These are phyloP conservation scores for Crenichthys baileyi DNA, from an alignment of 2,797 vertebrate genomes.

Conservation along the genomic window DNA sequence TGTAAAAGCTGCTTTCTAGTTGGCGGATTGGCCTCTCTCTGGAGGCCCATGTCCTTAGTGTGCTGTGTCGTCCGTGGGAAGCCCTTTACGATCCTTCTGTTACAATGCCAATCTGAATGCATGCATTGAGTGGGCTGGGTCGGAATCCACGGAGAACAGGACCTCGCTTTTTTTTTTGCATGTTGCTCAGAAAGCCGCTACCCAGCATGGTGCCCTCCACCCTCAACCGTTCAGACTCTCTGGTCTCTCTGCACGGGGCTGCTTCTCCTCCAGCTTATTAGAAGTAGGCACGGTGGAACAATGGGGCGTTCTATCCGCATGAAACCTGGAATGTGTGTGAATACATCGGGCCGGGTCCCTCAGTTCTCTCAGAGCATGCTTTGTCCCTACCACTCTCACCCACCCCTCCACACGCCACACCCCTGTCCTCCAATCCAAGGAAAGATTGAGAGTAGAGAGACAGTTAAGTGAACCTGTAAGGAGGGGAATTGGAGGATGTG, in stretches of 20 bases:
- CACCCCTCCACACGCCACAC: conserved; percentile 1
- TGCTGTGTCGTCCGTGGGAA: conserved; percentile 67
- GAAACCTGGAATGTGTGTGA: conserved; percentile 82
- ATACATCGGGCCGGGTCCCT: conserved; percentile 75
- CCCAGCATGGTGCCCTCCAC: conserved; percentile 61
- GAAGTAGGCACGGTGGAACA: conserved; percentile 76
- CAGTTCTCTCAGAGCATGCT: conserved; percentile 71
- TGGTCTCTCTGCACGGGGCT: conserved; percentile 38
- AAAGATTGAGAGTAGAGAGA: conserved; percentile 27
- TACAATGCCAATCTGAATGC: conserved; percentile 56
- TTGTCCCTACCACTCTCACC: conserved; percentile 61
- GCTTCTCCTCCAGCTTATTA: conserved; percentile 77
- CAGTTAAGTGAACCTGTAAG: conserved; percentile 23
- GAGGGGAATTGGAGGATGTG: conserved; percentile 38
- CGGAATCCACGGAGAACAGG: conserved; percentile 76
- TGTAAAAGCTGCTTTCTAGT: conserved; percentile 47
- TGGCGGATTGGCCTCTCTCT: conserved; percentile 49
- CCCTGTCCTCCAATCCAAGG: conserved; percentile 40
- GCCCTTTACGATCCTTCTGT: conserved; percentile 58
- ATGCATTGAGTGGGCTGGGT: conserved; percentile 71
- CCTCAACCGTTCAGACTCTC: conserved; percentile 64
- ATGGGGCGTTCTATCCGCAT: conserved; percentile 77
- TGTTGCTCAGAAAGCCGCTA: conserved; percentile 58
- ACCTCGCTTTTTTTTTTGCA: conserved; percentile 48
- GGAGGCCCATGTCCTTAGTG: conserved; percentile 53